Evolutionary conservation across 1,140 invertebrate species (phyloP).

Genomic region (Procambarus virginalis): DNA sequence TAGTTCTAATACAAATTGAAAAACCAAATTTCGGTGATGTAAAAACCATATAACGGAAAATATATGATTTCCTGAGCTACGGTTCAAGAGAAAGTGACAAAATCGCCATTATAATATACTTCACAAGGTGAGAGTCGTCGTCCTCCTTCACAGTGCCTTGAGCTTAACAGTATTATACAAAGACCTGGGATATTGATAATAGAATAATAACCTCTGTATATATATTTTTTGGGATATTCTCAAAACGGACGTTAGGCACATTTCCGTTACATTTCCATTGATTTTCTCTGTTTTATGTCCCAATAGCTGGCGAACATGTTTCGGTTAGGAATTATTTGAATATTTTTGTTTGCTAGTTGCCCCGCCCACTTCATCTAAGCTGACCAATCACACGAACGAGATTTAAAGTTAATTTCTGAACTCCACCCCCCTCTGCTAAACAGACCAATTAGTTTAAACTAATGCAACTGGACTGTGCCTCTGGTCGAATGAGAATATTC

Average conservation of each 20-base stretch:
- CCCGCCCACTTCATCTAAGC: not conserved
- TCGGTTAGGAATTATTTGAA: too few relatives aligned
- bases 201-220: not conserved
- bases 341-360: too few relatives aligned
- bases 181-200: constrained; percentile 15
- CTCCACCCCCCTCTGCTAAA: not conserved
- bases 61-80: too few relatives aligned
- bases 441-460: not conserved
- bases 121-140: not conserved
- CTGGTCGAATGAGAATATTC: not conserved
- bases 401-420: not conserved
- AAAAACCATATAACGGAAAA: too few relatives aligned
- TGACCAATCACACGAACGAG: not conserved
- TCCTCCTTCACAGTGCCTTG: not conserved
- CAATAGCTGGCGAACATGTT: not conserved
- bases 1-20: too few relatives aligned
- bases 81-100: not conserved
- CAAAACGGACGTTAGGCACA: not conserved
- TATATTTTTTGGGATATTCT: not conserved
- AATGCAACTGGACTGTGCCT: not conserved
- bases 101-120: not conserved
- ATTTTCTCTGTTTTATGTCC: not conserved
- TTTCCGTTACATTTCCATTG: not conserved
- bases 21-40: too few relatives aligned
- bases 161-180: constrained; percentile 23